Percentiles rank a stretch among this genome's conserved stretches.
phyloP scores from a whole-genome alignment of 2,113 vertebrate genomes.

The Neolamprologus modestus region DNA sequence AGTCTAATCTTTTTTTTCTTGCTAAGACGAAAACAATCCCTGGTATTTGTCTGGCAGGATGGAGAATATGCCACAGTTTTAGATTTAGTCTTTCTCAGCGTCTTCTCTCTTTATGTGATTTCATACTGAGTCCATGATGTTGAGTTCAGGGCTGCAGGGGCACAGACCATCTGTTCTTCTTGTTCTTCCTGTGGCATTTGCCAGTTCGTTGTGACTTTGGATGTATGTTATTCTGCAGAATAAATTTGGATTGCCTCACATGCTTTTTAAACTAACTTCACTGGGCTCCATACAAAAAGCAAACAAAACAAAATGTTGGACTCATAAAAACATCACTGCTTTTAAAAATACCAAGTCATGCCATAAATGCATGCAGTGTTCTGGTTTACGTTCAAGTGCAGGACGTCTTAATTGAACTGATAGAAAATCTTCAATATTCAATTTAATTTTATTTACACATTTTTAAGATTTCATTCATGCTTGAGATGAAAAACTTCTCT shows the following conservation, averaged over 20 bases:
- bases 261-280: not conserved
- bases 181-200: not conserved
- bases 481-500: fast-evolving
- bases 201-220: not conserved
- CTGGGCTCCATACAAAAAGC: not conserved
- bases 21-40: not conserved
- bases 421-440: not conserved
- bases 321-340: not conserved
- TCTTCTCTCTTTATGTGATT: not conserved
- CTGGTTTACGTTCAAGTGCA: not conserved
- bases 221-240: not conserved
- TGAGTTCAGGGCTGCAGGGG: not conserved
- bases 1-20: not conserved
- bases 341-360: not conserved
- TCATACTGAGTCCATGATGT: not conserved
- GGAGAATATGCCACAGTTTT: not conserved
- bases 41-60: not conserved
- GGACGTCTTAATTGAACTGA: not conserved
- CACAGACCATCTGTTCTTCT: not conserved
- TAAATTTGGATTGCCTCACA: not conserved
- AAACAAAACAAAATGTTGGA: not conserved
- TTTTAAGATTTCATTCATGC: not conserved
- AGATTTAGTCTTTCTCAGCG: not conserved
- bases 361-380: not conserved
- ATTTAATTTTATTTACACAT: fast-evolving